Evolutionary conservation across 2,113 vertebrate genomes (phyloP).

Genomic region (Notarius lentiginosus): DNA sequence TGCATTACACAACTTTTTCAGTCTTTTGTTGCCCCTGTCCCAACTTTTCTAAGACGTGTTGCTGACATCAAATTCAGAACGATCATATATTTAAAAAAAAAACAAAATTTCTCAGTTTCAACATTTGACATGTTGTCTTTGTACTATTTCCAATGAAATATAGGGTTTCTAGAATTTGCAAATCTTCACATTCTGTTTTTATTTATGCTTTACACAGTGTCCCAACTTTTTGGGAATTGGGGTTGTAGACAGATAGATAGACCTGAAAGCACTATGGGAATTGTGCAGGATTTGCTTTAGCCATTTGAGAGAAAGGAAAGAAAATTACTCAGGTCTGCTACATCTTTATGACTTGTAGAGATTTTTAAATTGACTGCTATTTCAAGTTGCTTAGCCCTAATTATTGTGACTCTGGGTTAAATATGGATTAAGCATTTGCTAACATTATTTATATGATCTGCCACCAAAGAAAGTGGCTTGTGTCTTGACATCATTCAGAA

Average conservation of each 20-base stretch:
- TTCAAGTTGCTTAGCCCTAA: not conserved
- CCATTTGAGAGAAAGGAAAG: not conserved
- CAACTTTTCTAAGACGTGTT: no score
- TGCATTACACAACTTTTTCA: no score
- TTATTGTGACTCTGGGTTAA: not conserved
- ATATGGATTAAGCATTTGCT: not conserved
- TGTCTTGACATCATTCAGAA: not conserved
- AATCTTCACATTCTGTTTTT: no score
- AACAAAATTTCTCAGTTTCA: no score
- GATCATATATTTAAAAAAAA: no score
- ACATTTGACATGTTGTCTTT: no score
- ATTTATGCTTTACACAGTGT: no score
- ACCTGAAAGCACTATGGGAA: not conserved
- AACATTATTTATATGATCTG: not conserved
- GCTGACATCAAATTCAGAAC: no score
- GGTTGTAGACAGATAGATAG: not conserved
- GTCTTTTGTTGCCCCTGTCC: no score
- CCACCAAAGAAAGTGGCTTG: not conserved
- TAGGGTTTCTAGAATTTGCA: no score
- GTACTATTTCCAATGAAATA: no score
- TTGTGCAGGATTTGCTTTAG: not conserved
- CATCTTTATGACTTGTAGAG: not conserved
- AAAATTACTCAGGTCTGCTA: not conserved
- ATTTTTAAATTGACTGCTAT: not conserved
- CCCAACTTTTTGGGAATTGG: no score